phyloP scores from a whole-genome alignment of 2,797 vertebrate genomes.

The Cyclura pinguis region DNA sequence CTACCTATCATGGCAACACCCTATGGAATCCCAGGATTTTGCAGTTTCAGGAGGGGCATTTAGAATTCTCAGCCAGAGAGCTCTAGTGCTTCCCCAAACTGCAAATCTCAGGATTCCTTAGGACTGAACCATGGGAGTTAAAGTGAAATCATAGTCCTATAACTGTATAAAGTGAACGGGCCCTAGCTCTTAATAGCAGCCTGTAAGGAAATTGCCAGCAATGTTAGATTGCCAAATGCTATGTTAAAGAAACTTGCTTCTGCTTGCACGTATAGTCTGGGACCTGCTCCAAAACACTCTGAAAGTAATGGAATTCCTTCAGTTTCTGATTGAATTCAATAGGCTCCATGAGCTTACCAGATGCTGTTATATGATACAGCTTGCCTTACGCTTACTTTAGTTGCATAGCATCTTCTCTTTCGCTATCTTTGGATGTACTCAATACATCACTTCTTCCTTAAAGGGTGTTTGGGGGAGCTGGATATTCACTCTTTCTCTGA shows the following conservation, averaged over 20 bases:
- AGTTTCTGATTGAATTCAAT: constrained; percentile 24
- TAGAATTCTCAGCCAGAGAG: too few relatives aligned
- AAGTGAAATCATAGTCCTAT: too few relatives aligned
- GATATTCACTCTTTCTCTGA: constrained; percentile 44
- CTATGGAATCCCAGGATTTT: too few relatives aligned
- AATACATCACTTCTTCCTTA: constrained; percentile 26
- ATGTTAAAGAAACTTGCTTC: constrained; percentile 12
- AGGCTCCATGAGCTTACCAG: constrained; percentile 33
- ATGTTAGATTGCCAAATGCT: constrained; percentile 14
- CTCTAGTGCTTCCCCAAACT: too few relatives aligned
- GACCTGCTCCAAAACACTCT: constrained; percentile 16
- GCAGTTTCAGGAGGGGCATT: too few relatives aligned
- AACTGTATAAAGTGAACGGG: too few relatives aligned
- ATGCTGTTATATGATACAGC: constrained; percentile 30
- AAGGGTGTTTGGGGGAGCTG: constrained; percentile 17
- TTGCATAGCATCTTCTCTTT: constrained; percentile 1
- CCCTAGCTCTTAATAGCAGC: not conserved
- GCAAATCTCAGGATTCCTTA: too few relatives aligned
- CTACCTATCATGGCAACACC: too few relatives aligned
- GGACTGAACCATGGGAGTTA: too few relatives aligned
- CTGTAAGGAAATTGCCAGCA: not conserved
- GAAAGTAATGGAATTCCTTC: constrained; percentile 10
- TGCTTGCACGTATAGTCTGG: constrained; percentile 18
- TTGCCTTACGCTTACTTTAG: not conserved
- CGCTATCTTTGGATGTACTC: constrained; percentile 32